Evolutionary conservation across 2,888 invertebrate species (phyloP), one percentile per base, ranked within the genome.

Genomic region (Ypsolopha scabrella): DNA sequence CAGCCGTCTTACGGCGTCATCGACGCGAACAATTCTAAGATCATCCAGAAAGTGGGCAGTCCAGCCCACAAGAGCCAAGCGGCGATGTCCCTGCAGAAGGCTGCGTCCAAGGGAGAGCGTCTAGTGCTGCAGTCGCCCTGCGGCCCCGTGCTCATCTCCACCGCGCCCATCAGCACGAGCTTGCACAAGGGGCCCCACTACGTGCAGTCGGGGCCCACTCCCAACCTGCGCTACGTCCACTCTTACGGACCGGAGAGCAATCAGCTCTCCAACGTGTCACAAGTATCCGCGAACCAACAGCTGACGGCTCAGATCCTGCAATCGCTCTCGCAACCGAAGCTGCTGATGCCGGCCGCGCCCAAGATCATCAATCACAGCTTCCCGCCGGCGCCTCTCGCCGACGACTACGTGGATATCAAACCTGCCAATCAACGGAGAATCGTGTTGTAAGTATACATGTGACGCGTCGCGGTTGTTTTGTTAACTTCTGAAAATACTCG

Each of bases 271-370:
- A 74, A 80, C 24, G 69, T 75, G 34, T 75, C 87, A 1, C 88
- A 88, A 65, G 78, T 88, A 13, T 88, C 89, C 7, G 89, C 89
- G 24, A 90, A 89, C 64, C 90, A 90, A 61, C 89, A 89, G 53
- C 67, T 90, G 51, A 90, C 90, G 1, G 90, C 90, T 33, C 89
- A 90, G 64, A 90, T 90, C 60, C 70, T 90, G 57, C 90, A 90
- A 61, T 89, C 90, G 36, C 63, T 87, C 11, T 78, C 87, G 11
- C 86, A 85, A 54, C 85, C 87, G 1, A 87, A 86, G 57, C 58
- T 83, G 45, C 68, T 81, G 70, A 54, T 82, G 53, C 79, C 78
- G 52, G 63, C 75, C 6, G 70, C 64, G 54, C 68, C 72, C 1
- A 62, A 67, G 1, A 62, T 71, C 6, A 51, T 72, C 14, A 71